Percentiles rank a stretch among this genome's conserved stretches.
These are phyloP conservation scores for Nyctibius bracteatus DNA, from an alignment of 2,113 vertebrate species.

Conservation along the genomic window DNA sequence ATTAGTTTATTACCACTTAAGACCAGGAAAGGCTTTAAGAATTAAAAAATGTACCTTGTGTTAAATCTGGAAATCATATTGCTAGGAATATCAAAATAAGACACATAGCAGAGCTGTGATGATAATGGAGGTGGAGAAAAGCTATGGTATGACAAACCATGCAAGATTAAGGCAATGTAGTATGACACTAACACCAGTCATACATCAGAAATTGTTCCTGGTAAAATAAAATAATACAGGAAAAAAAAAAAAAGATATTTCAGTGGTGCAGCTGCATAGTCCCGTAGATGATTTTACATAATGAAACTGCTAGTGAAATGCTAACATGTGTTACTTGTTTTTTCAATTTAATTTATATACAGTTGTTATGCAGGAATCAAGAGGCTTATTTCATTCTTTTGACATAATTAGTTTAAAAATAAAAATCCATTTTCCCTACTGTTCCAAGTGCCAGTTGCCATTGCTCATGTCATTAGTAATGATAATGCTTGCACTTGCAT, in stretches of 20 bases:
- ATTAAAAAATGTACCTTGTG: neutral
- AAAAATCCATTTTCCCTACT: neutral
- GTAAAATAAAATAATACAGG: neutral
- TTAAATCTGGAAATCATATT: neutral
- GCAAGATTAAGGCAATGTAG: neutral
- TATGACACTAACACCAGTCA: neutral
- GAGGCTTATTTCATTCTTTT: neutral
- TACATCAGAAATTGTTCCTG: neutral
- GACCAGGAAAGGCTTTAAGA: neutral
- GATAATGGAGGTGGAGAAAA: neutral
- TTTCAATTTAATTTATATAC: neutral
- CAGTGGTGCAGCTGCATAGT: neutral
- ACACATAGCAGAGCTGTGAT: neutral
- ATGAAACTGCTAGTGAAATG: neutral
- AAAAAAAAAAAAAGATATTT: neutral
- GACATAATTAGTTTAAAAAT: neutral
- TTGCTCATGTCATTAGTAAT: neutral
- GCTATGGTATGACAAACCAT: neutral
- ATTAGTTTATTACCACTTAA: neutral
- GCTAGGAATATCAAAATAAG: neutral
- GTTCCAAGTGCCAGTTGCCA: neutral
- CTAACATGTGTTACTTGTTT: neutral
- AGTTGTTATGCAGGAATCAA: neutral
- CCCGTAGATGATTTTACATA: neutral
- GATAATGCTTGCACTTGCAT: neutral